Percentiles rank a stretch among this genome's conserved stretches.
Conservation (phyloP, 2,888 invertebrate genomes). For the Oscheius myriophilus region DNA sequence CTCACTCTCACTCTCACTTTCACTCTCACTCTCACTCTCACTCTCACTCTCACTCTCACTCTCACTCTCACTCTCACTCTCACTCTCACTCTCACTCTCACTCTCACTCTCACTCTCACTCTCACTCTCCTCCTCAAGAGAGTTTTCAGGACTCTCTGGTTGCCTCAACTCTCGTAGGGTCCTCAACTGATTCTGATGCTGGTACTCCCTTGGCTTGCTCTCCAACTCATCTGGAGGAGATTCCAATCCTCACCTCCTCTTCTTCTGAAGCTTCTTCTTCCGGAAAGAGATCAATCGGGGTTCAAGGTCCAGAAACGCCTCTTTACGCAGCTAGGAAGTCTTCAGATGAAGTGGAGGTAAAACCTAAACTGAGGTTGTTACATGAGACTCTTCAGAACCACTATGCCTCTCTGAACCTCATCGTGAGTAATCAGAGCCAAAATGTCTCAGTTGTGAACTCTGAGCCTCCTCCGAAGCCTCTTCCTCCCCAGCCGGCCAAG, state of each 20-base stretch:
- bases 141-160: conserved; percentile 16
- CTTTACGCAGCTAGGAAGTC: conserved; percentile 2
- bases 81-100: too few species aligned
- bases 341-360: neutral
- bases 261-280: neutral
- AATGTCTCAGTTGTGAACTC: neutral
- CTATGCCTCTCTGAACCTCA: neutral
- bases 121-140: too few species aligned
- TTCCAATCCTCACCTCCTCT: neutral
- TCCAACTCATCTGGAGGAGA: conserved; percentile 15
- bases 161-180: conserved; percentile 24
- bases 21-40: too few species aligned
- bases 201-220: conserved; percentile 26
- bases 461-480: neutral
- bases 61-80: too few species aligned
- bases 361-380: neutral
- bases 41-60: too few species aligned
- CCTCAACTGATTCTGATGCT: conserved; percentile 24
- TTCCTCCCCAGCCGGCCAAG: conserved; percentile 19
- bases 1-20: too few species aligned
- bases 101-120: too few species aligned
- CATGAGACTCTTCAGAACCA: neutral
- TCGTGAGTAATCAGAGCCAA: too few species aligned
- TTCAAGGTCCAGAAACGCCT: conserved; percentile 29
- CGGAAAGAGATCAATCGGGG: conserved; percentile 24